phyloP scores from a whole-genome alignment of 2,797 vertebrate genomes.

The Lacerta bilineata region DNA sequence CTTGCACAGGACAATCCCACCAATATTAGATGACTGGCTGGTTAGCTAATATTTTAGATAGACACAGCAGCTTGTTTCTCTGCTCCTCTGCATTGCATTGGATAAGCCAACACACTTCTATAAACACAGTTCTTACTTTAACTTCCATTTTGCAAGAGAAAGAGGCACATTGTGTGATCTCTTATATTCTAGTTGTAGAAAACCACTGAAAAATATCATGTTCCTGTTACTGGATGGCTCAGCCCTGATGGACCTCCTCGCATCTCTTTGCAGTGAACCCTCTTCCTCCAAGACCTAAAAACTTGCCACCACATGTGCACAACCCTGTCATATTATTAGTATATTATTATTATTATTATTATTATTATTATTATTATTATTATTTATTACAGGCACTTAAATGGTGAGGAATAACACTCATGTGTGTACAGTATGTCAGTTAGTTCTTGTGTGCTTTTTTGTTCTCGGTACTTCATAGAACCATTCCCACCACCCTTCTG shows the following conservation, averaged over 20 bases:
- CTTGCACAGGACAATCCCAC: slow-evolving; percentile 75
- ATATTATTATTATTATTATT: too few species aligned
- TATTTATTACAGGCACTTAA: background rate
- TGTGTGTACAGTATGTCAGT: background rate
- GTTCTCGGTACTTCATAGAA: slow-evolving; percentile 6
- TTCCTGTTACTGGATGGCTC: background rate
- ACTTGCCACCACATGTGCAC: background rate
- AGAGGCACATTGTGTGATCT: background rate
- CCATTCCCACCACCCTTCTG: too few species aligned
- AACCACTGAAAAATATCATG: background rate
- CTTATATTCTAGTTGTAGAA: background rate
- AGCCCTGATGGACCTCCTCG: background rate
- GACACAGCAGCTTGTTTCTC: slow-evolving; percentile 74
- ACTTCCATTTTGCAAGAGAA: slow-evolving; percentile 44
- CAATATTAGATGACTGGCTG: slow-evolving; percentile 82
- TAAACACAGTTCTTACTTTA: slow-evolving; percentile 38
- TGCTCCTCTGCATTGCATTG: slow-evolving; percentile 63
- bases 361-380: too few species aligned
- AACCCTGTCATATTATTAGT: background rate
- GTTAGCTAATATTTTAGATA: slow-evolving; percentile 81
- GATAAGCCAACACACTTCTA: slow-evolving; percentile 70
- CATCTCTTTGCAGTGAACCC: background rate
- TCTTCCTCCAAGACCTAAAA: background rate
- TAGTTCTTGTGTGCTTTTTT: background rate
- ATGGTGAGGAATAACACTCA: accelerated